Conservation (phyloP, 2,888 invertebrate genomes). For the Drymonia ruficornis region DNA sequence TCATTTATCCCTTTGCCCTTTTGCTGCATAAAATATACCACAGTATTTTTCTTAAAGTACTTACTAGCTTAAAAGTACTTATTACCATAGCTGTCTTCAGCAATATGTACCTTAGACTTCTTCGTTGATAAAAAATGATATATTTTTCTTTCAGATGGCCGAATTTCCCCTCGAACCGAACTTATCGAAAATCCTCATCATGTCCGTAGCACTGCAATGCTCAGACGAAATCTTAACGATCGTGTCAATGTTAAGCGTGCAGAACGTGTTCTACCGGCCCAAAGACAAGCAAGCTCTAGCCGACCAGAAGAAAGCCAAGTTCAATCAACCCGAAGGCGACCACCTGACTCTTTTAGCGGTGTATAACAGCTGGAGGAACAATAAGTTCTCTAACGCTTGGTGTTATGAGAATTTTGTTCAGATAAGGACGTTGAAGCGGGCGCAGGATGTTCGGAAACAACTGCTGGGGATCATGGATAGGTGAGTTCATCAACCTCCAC, state of each 20-base stretch:
- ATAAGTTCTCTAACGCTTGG: constrained; percentile 99
- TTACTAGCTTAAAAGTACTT: too few relatives aligned
- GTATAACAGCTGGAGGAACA: constrained; percentile 99
- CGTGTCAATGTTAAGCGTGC: constrained; percentile 99
- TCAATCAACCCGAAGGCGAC: constrained; percentile 99
- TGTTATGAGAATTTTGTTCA: constrained; percentile 99
- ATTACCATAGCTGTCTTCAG: too few relatives aligned
- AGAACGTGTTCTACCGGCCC: constrained; percentile 97
- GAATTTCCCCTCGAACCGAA: constrained; percentile 99
- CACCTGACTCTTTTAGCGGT: constrained; percentile 98
- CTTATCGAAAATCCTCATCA: constrained; percentile 98
- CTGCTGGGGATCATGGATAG: constrained; percentile 98
- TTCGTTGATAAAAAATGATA: too few relatives aligned
- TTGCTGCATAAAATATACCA: too few relatives aligned
- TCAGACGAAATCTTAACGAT: constrained; percentile 99
- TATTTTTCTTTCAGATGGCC: constrained; percentile 90
- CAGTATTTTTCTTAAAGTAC: too few relatives aligned
- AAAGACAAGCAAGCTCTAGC: constrained; percentile 98
- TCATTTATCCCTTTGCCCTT: too few relatives aligned
- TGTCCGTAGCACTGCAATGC: constrained; percentile 99
- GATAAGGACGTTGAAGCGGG: constrained; percentile 97
- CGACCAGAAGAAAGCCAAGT: constrained; percentile 99
- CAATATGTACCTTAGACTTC: too few relatives aligned
- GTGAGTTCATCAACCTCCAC: constrained; percentile 58
- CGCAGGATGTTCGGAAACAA: constrained; percentile 99